Evolutionary conservation across 2,113 vertebrate genomes (phyloP).

Genomic region (Oreochromis tanganicae): DNA sequence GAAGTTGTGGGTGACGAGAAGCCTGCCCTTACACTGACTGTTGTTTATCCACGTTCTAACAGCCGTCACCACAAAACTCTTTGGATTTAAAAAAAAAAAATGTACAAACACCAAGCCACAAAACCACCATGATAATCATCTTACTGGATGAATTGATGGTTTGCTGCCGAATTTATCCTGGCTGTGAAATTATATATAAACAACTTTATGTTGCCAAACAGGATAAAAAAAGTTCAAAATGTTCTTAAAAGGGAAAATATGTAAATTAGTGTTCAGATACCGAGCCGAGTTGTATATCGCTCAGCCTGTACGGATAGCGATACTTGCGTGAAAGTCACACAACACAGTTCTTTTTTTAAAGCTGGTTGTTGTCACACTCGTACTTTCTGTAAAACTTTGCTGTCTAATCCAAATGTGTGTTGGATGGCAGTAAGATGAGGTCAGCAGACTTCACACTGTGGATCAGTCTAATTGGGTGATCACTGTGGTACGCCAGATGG

Average conservation of each 20-base stretch:
- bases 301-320: neutral
- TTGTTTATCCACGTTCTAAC: neutral
- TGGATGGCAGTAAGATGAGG: neutral
- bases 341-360: neutral
- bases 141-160: neutral
- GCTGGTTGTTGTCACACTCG: neutral
- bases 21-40: neutral
- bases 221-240: neutral
- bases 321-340: neutral
- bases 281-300: neutral
- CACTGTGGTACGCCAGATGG: conserved; percentile 43
- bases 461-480: conserved; percentile 54
- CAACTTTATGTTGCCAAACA: neutral
- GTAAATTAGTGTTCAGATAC: neutral
- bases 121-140: conserved; percentile 19
- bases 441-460: conserved; percentile 10
- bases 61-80: neutral
- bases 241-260: neutral
- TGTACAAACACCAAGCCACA: neutral
- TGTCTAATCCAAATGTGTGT: conserved; percentile 12
- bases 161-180: neutral
- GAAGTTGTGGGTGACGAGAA: neutral
- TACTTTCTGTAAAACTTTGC: neutral
- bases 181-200: neutral
- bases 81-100: neutral